phyloP scores from a whole-genome alignment of 2,797 vertebrate species.

The Microctenopoma steveboyesi region DNA sequence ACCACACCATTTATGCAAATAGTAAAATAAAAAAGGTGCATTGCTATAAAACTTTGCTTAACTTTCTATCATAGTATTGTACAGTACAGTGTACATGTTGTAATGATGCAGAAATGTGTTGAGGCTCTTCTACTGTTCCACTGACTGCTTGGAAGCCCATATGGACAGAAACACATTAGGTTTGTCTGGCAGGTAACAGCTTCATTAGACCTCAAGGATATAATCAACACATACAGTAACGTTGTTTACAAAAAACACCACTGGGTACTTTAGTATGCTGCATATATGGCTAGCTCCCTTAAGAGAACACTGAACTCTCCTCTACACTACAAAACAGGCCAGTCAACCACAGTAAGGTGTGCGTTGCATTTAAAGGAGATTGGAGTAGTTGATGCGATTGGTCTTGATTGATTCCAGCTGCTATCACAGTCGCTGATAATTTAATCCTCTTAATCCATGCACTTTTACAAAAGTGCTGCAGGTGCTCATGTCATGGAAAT shows the following conservation, averaged over 20 bases:
- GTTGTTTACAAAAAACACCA: conserved; percentile 19
- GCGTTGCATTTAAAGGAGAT: conserved; percentile 48
- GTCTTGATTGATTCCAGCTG: conserved; percentile 59
- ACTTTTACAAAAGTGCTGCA: conserved; percentile 61
- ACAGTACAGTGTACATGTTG: too few species aligned
- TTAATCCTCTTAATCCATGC: conserved; percentile 62
- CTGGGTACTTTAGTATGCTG: conserved; percentile 29
- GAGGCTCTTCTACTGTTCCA: too few species aligned
- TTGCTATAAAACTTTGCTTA: too few species aligned
- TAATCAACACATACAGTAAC: not conserved
- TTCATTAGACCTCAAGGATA: conserved; percentile 1
- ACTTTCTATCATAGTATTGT: too few species aligned
- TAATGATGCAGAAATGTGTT: too few species aligned
- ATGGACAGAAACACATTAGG: too few species aligned
- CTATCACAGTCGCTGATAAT: conserved; percentile 59
- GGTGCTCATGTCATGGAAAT: conserved; percentile 61
- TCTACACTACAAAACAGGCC: conserved; percentile 37
- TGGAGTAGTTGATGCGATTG: conserved; percentile 53
- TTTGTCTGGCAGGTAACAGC: not conserved
- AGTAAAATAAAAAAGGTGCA: too few species aligned
- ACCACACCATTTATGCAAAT: too few species aligned
- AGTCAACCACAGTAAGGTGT: conserved; percentile 30
- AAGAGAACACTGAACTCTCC: conserved; percentile 19
- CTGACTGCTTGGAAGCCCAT: too few species aligned
- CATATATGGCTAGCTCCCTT: conserved; percentile 26